Conservation (phyloP, 2,113 vertebrate genomes). For the Aldabrachelys gigantea region DNA sequence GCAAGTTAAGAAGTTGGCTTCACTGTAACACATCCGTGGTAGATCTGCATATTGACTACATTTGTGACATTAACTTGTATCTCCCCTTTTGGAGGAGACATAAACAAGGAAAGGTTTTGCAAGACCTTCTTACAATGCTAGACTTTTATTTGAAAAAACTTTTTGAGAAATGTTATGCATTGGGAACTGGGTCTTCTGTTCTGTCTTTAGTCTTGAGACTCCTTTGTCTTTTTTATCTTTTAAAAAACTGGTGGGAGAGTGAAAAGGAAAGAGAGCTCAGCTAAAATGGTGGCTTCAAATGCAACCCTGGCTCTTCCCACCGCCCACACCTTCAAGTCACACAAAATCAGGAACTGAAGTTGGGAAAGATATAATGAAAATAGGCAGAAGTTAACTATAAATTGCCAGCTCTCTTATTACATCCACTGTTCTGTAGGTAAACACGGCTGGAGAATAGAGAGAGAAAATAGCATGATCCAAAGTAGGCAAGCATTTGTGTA, state of each 20-base stretch:
- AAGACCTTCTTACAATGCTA: background rate
- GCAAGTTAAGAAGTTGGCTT: background rate
- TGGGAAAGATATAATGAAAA: background rate
- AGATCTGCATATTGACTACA: background rate
- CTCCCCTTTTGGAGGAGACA: background rate
- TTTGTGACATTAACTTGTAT: slow-evolving; percentile 14
- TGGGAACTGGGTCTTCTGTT: background rate
- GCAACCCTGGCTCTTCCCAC: background rate
- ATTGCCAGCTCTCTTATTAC: slow-evolving; percentile 27
- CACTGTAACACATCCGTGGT: background rate
- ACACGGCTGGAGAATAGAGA: slow-evolving; percentile 31
- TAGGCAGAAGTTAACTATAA: slow-evolving; percentile 49
- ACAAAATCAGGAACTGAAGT: slow-evolving; percentile 33
- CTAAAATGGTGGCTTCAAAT: background rate
- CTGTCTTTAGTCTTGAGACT: background rate
- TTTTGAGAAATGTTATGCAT: slow-evolving; percentile 13
- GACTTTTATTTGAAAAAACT: background rate
- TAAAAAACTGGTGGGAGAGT: background rate
- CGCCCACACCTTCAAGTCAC: background rate
- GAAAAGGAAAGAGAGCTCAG: background rate
- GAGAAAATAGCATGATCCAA: background rate
- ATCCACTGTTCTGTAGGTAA: slow-evolving; percentile 47
- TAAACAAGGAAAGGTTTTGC: background rate
- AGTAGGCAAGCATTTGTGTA: background rate
- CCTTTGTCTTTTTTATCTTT: background rate